Evolutionary conservation across 2,113 vertebrate genomes (phyloP).

Genomic region (Halcyon malimbica): DNA sequence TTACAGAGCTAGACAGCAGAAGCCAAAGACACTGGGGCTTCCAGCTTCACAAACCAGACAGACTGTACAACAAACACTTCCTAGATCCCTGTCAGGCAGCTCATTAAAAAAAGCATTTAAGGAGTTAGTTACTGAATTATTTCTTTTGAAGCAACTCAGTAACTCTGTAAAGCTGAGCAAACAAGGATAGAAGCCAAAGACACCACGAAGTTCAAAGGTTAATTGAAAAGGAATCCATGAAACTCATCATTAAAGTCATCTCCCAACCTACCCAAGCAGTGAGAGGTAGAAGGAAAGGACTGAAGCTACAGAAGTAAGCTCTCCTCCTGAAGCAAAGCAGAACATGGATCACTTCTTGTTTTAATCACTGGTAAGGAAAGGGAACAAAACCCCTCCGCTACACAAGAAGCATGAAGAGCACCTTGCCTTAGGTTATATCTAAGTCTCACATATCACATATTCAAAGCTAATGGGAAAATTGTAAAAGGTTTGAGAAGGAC

Average conservation of each 20-base stretch:
- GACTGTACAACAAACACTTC: neutral
- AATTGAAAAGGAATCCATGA: constrained; percentile 4
- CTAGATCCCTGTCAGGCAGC: neutral
- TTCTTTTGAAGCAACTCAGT: neutral
- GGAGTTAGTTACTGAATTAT: neutral
- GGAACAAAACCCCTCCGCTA: neutral
- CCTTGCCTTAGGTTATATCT: neutral
- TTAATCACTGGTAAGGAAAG: neutral
- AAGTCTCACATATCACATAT: neutral
- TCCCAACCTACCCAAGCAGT: neutral
- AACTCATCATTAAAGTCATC: neutral
- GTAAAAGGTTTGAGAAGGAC: neutral
- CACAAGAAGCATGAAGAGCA: neutral
- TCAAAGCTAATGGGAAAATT: neutral
- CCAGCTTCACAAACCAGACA: neutral
- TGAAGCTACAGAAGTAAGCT: neutral
- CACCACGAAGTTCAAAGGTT: constrained; percentile 11
- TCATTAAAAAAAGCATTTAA: neutral
- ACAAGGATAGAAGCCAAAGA: neutral
- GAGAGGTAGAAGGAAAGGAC: neutral
- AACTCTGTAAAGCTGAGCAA: neutral
- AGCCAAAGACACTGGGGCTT: neutral
- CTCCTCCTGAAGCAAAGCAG: neutral
- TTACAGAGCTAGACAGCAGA: neutral
- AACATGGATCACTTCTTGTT: neutral